These are phyloP conservation scores for Oligia fasciuncula DNA, from an alignment of 2,888 invertebrate genomes.

Conservation along the genomic window DNA sequence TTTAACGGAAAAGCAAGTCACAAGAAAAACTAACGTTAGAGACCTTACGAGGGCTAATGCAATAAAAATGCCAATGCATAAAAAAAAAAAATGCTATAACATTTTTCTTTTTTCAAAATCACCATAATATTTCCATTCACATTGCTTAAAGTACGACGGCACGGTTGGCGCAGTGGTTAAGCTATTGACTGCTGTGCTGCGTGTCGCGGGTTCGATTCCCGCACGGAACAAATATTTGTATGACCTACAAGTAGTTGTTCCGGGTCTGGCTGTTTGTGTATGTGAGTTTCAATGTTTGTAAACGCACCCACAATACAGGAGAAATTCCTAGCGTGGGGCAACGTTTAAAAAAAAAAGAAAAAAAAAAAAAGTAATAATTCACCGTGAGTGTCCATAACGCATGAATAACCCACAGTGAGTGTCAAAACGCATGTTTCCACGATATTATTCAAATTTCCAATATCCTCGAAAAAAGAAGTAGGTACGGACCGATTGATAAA, in stretches of 20 bases:
- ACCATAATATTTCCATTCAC: background rate
- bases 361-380: too few relatives aligned
- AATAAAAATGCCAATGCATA: background rate
- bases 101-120: background rate
- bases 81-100: background rate
- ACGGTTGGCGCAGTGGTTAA: too few relatives aligned
- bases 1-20: background rate
- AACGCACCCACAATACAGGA: too few relatives aligned
- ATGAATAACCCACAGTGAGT: background rate
- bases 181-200: too few relatives aligned
- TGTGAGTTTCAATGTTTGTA: too few relatives aligned
- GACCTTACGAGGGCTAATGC: background rate
- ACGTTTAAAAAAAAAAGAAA: too few relatives aligned
- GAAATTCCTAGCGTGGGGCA: too few relatives aligned
- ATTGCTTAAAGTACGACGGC: background rate
- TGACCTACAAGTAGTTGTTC: too few relatives aligned
- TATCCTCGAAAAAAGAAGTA: constrained; percentile 9
- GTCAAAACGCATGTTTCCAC: background rate
- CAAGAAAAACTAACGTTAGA: background rate
- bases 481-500: constrained; percentile 9
- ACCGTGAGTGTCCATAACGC: background rate
- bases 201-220: too few relatives aligned
- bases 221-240: too few relatives aligned
- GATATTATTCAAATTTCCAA: background rate
- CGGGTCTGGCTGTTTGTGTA: too few relatives aligned